Base-by-base conservation (phyloP, 2,113 vertebrate genomes). In the Phaetusa simplex region DNA sequence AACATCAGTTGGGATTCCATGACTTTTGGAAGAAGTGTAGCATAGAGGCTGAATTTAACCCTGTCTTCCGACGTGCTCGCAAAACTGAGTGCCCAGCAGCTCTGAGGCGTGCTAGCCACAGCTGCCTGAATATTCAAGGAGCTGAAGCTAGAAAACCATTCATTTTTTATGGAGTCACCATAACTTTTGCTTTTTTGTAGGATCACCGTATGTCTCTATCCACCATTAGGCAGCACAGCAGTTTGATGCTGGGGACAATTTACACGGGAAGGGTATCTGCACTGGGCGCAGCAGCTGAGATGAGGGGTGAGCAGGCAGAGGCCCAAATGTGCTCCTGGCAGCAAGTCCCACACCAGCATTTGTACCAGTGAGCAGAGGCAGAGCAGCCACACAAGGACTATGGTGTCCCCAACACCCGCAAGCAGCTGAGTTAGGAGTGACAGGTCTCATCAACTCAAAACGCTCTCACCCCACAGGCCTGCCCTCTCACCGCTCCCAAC, bases 271-370 rank as follows among this genome's bases (percentile, higher is more conserved):
- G 34, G 65, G 11, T 36, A 3, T 15, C 42, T 15, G 18, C 47
- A 32, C 0, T 15, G 72, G 26, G 30, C 1, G 3, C 14, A 42
- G 2, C 18, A 86, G 66, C 30, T 40, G 30, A 69, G 69, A 22
- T 4, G 2, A 20, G 0, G 15, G 38, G 50, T 15, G 24, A 64
- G 59, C 55, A 58, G 34, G 34, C 58, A 8, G 15, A 52, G 2
- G 43, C 55, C 4, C 23, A 34, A 1, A 0, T 0, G 3, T 1
- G 1, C 42, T 52, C 10, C 29, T 9, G n/a, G 84, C 73, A 49
- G n/a, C 2, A 4, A 62, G 36, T 23, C 30, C 53, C 47, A 30
- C 0, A 1, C 42, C 79, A 80, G 19, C 34, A 9, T 12, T 29
- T 56, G n/a, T 1, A 30, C 5, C 62, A 50, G 78, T 11, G 50